Evolutionary conservation across 2,113 vertebrate species (phyloP).

Genomic region (Pampusana beccarii): DNA sequence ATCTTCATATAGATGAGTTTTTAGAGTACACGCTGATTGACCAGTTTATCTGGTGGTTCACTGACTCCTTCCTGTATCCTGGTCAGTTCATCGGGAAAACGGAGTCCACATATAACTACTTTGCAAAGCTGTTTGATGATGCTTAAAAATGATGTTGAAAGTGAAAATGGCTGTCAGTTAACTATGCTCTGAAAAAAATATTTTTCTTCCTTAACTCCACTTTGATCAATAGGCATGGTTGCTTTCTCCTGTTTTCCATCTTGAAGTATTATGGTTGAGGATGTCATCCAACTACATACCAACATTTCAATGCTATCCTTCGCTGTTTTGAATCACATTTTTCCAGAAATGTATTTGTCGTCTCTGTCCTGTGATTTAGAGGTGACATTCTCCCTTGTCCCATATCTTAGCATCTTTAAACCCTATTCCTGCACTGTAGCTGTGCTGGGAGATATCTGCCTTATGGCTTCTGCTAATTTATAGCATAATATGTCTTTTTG

Average conservation of each 20-base stretch:
- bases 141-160: neutral
- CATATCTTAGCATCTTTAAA: neutral
- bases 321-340: neutral
- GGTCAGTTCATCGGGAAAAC: neutral
- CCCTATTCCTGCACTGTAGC: neutral
- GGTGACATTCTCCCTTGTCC: neutral
- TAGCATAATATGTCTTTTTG: neutral
- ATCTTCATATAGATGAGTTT: neutral
- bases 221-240: neutral
- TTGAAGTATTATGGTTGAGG: neutral
- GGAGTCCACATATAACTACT: neutral
- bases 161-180: neutral
- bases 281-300: neutral
- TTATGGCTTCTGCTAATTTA: neutral
- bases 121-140: neutral
- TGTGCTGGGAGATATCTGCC: neutral
- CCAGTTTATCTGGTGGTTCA: neutral
- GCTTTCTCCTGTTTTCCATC: neutral
- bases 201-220: neutral
- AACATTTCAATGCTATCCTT: neutral
- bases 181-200: neutral
- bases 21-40: neutral
- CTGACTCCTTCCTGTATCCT: neutral
- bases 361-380: neutral
- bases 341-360: neutral